Percentiles rank a stretch among this genome's conserved stretches.
Evolutionary conservation across 2,797 vertebrate species (phyloP).

Genomic region (Microtus agrestis): DNA sequence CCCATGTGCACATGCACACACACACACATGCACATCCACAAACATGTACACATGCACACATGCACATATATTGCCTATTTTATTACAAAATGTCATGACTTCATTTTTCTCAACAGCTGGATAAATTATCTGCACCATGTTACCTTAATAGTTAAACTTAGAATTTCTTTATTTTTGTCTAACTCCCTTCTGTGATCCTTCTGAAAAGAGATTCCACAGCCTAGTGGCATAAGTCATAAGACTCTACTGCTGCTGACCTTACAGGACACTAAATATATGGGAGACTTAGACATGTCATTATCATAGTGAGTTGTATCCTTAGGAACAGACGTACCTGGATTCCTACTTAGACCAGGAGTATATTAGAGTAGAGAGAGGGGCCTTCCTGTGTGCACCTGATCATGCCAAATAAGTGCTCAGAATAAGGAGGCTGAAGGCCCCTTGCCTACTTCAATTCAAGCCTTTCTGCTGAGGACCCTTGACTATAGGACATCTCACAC

Average conservation of each 20-base stretch:
- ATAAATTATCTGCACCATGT: not conserved
- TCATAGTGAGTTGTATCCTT: not conserved
- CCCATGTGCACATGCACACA: not conserved
- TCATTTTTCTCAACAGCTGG: not conserved
- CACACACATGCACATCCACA: not conserved
- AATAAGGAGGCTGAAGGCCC: not conserved
- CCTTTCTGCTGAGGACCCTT: not conserved
- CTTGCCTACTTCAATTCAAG: not conserved
- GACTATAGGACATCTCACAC: too few relatives aligned
- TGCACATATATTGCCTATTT: not conserved
- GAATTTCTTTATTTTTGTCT: not conserved
- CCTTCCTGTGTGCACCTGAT: not conserved
- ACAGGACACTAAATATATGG: not conserved
- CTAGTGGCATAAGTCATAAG: not conserved
- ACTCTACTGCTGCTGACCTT: not conserved
- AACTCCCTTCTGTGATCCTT: not conserved
- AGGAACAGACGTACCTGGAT: not conserved
- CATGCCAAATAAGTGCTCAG: not conserved
- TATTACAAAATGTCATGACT: not conserved
- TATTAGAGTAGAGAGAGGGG: not conserved
- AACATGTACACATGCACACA: too few relatives aligned
- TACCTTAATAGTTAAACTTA: not conserved
- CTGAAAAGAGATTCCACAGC: not conserved
- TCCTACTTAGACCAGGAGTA: accelerated
- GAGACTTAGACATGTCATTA: not conserved